These are phyloP conservation scores for Anthoscopus minutus DNA, from an alignment of 2,113 vertebrate genomes.

Conservation along the genomic window DNA sequence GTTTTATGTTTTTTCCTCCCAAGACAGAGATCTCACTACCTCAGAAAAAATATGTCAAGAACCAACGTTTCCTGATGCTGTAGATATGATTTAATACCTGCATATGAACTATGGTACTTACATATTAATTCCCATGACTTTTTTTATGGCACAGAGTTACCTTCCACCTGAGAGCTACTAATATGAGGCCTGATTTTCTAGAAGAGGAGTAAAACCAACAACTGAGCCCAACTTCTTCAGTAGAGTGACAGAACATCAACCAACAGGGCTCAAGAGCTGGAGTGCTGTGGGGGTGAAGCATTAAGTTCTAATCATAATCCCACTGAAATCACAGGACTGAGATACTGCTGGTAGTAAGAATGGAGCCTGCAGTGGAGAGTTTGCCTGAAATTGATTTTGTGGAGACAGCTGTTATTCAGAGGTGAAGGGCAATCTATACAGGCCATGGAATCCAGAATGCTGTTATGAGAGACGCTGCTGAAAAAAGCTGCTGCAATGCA, in stretches of 20 bases:
- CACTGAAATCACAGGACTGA: not conserved
- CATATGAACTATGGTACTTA: not conserved
- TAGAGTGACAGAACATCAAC: not conserved
- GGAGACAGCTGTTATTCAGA: not conserved
- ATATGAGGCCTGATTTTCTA: not conserved
- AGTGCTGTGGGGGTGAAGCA: not conserved
- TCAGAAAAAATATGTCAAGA: not conserved
- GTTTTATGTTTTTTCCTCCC: fast-evolving
- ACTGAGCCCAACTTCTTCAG: not conserved
- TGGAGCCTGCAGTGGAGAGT: not conserved
- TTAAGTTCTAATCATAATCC: not conserved
- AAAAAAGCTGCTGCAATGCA: not conserved
- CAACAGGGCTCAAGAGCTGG: not conserved
- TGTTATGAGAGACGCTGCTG: not conserved
- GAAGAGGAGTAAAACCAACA: not conserved
- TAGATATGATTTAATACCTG: not conserved
- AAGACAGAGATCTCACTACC: not conserved
- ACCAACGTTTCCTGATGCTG: not conserved
- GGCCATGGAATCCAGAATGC: not conserved
- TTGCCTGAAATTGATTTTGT: not conserved
- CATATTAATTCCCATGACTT: not conserved
- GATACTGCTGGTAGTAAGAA: not conserved
- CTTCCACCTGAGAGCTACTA: not conserved
- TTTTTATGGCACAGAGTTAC: not conserved
- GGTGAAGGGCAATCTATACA: not conserved